These are phyloP conservation scores for Brachyptera risi DNA, from an alignment of 2,888 invertebrate species.

Conservation along the genomic window DNA sequence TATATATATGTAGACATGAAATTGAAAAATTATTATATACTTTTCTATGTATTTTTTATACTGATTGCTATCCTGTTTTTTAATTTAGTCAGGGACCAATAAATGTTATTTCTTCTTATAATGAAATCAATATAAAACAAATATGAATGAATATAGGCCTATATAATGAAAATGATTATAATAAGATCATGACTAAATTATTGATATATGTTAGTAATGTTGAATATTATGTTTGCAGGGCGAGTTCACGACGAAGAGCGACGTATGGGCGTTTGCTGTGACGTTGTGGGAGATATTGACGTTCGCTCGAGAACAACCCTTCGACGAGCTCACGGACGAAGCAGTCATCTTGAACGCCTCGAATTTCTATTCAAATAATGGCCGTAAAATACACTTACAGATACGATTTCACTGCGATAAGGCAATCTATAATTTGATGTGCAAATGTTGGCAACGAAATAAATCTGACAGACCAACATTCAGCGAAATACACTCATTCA, in stretches of 20 bases:
- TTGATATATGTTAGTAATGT: no score
- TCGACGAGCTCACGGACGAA: constrained; percentile 71
- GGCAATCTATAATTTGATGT: constrained; percentile 80
- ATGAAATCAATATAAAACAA: no score
- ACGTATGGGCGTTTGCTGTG: constrained; percentile 86
- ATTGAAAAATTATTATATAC: no score
- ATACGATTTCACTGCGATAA: constrained; percentile 68
- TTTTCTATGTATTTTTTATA: no score
- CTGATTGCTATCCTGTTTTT: no score
- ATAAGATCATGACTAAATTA: no score
- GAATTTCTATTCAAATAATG: constrained; percentile 70
- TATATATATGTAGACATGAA: no score
- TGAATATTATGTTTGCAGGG: constrained; percentile 52
- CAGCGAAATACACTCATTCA: constrained; percentile 75
- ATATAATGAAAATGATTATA: neutral
- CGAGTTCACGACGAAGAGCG: constrained; percentile 76
- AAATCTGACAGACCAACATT: constrained; percentile 73
- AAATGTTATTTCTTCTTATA: no score
- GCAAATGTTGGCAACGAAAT: constrained; percentile 79
- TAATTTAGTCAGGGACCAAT: no score
- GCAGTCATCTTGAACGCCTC: constrained; percentile 80
- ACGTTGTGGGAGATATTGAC: constrained; percentile 84
- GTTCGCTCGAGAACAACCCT: constrained; percentile 78
- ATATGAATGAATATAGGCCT: no score
- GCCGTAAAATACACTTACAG: constrained; percentile 57